Conservation (phyloP, 2,113 vertebrate species). For the Mellivora capensis region DNA sequence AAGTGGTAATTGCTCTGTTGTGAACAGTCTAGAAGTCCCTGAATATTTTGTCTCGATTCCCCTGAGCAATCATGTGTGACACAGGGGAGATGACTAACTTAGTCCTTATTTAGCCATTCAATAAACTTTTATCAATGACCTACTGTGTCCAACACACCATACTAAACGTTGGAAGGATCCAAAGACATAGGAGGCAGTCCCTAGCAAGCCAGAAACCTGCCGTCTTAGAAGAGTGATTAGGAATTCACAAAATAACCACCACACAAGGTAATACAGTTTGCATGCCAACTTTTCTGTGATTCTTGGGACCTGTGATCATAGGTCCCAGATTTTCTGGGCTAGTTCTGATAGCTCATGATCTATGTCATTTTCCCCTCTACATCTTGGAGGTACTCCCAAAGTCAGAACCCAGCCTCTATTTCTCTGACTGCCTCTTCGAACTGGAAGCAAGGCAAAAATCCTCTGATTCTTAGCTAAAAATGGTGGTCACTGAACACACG, state of each 20-base stretch:
- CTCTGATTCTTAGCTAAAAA: background rate
- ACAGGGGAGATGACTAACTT: slow-evolving; percentile 27
- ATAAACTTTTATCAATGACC: background rate
- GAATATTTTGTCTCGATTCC: slow-evolving; percentile 12
- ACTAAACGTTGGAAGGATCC: background rate
- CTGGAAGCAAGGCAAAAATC: background rate
- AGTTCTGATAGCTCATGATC: background rate
- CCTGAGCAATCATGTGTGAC: background rate
- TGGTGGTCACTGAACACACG: background rate
- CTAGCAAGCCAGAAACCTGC: background rate
- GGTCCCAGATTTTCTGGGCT: background rate
- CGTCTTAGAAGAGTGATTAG: background rate
- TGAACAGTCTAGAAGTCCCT: slow-evolving; percentile 34
- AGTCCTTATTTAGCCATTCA: background rate
- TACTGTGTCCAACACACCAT: background rate
- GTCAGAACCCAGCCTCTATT: background rate
- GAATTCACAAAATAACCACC: background rate
- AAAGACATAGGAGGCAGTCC: background rate
- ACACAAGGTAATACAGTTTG: background rate
- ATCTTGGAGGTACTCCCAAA: background rate
- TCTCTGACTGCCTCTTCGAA: background rate
- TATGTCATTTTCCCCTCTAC: background rate
- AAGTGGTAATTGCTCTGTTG: slow-evolving; percentile 44
- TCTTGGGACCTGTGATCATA: background rate
- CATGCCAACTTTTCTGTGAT: background rate